Conservation (phyloP, 1,140 invertebrate species). For the Monochamus saltuarius region DNA sequence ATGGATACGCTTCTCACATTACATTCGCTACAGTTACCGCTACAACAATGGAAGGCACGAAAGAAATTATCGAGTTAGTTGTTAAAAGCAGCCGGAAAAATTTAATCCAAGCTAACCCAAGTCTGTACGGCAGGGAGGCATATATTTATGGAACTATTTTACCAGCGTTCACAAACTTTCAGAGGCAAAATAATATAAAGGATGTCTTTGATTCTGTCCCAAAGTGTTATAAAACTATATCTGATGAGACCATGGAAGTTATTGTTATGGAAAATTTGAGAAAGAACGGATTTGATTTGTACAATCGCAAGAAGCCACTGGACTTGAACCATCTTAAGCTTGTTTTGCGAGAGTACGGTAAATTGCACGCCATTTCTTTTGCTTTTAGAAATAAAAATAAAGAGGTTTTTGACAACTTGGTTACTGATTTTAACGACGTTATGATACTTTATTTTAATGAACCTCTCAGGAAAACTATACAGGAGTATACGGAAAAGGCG, state of each 20-base stretch:
- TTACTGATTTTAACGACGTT: slow-evolving; percentile 8
- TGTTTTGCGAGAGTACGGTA: slow-evolving; percentile 55
- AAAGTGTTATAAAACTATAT: slow-evolving; percentile 47
- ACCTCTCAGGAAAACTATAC: background rate
- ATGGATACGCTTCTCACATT: slow-evolving; percentile 30
- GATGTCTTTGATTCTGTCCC: slow-evolving; percentile 34
- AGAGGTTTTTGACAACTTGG: slow-evolving; percentile 39
- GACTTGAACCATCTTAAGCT: slow-evolving; percentile 53
- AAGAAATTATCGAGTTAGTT: background rate
- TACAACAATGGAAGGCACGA: slow-evolving; percentile 1
- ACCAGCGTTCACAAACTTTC: slow-evolving; percentile 30
- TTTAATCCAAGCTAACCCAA: slow-evolving; percentile 11
- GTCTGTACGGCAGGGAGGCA: slow-evolving; percentile 37
- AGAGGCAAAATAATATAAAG: slow-evolving; percentile 25
- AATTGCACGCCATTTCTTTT: slow-evolving; percentile 58
- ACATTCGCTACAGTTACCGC: slow-evolving; percentile 18
- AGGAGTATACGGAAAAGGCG: slow-evolving; percentile 5
- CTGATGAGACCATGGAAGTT: slow-evolving; percentile 51
- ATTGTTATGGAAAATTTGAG: slow-evolving; percentile 59
- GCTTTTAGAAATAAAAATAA: slow-evolving; percentile 52
- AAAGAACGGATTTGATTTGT: slow-evolving; percentile 50
- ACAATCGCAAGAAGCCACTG: slow-evolving; percentile 52
- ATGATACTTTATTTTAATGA: background rate
- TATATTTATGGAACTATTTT: slow-evolving; percentile 39
- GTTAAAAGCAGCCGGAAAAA: slow-evolving; percentile 26